Conservation (phyloP, 2,797 vertebrate genomes). For the Octomys mimax region DNA sequence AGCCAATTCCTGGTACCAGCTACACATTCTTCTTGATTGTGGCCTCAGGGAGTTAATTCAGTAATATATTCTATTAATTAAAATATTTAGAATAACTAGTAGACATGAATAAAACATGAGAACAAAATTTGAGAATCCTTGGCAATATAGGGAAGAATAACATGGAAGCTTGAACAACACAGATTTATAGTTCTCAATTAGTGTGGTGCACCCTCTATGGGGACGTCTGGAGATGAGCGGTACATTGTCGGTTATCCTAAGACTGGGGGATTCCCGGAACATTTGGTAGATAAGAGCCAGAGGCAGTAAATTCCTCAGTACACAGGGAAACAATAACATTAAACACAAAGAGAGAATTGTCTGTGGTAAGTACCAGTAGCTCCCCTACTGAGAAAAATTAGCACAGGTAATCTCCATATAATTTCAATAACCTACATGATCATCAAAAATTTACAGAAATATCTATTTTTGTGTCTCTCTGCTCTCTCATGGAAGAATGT, state of each 20-base stretch:
- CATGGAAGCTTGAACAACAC: not conserved
- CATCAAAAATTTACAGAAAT: not conserved
- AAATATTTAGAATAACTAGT: slow-evolving; percentile 75
- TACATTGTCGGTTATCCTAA: not conserved
- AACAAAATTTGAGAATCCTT: slow-evolving; percentile 66
- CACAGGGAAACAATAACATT: not conserved
- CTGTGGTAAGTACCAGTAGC: not conserved
- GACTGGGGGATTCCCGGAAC: not conserved
- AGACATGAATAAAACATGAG: slow-evolving; percentile 77
- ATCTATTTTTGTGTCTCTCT: not conserved
- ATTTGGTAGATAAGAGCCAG: not conserved
- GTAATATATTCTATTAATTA: slow-evolving; percentile 77
- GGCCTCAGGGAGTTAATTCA: slow-evolving; percentile 62
- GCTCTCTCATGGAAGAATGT: not conserved
- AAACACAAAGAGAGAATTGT: not conserved
- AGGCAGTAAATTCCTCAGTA: not conserved
- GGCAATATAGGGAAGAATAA: slow-evolving; percentile 20
- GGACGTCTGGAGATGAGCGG: not conserved
- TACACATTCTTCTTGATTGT: slow-evolving; percentile 53
- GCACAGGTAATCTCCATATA: not conserved
- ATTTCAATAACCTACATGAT: not conserved
- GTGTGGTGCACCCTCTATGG: not conserved
- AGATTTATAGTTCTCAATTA: slow-evolving; percentile 52
- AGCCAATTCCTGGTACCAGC: slow-evolving; percentile 21
- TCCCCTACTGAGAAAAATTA: not conserved